Evolutionary conservation across 2,888 invertebrate genomes (phyloP).

Genomic region (Drosophila greeni): DNA sequence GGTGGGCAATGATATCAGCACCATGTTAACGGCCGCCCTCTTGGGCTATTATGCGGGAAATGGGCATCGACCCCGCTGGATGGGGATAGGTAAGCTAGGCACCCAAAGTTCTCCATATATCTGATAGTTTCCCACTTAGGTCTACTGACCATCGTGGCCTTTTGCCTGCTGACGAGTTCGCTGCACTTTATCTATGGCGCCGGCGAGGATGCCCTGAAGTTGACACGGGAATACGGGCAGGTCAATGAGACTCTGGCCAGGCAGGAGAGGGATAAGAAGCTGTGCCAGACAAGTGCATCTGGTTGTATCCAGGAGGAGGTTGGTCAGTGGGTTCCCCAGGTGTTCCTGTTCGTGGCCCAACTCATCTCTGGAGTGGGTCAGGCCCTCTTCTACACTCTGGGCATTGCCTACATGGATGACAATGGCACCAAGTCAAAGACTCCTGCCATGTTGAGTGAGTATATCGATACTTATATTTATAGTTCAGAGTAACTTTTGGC

Average conservation of each 20-base stretch:
- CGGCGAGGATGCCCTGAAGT: slow-evolving; percentile 83
- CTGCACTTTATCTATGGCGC: slow-evolving; percentile 85
- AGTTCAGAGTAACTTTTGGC: slow-evolving; percentile 50
- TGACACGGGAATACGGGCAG: slow-evolving; percentile 82
- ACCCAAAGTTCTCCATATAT: neutral
- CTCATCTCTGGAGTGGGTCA: slow-evolving; percentile 85
- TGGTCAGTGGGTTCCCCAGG: slow-evolving; percentile 80
- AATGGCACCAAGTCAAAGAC: slow-evolving; percentile 85
- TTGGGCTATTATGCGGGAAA: slow-evolving; percentile 85
- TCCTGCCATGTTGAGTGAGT: slow-evolving; percentile 83
- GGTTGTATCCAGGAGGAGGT: slow-evolving; percentile 34
- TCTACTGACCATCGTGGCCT: slow-evolving; percentile 81
- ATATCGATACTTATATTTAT: too few species aligned
- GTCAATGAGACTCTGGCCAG: slow-evolving; percentile 70
- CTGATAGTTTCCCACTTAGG: slow-evolving; percentile 65
- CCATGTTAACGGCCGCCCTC: slow-evolving; percentile 83
- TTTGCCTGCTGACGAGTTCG: slow-evolving; percentile 83
- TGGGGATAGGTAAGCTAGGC: slow-evolving; percentile 80
- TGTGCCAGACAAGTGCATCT: slow-evolving; percentile 41
- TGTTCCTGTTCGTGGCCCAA: slow-evolving; percentile 84
- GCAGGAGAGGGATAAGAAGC: slow-evolving; percentile 31
- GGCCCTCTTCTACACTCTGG: slow-evolving; percentile 83
- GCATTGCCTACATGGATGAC: slow-evolving; percentile 86
- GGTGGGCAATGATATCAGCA: slow-evolving; percentile 86
- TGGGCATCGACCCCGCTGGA: slow-evolving; percentile 86